Evolutionary conservation across 1,140 invertebrate genomes (phyloP).

Genomic region (Caenorhabditis tropicalis): DNA sequence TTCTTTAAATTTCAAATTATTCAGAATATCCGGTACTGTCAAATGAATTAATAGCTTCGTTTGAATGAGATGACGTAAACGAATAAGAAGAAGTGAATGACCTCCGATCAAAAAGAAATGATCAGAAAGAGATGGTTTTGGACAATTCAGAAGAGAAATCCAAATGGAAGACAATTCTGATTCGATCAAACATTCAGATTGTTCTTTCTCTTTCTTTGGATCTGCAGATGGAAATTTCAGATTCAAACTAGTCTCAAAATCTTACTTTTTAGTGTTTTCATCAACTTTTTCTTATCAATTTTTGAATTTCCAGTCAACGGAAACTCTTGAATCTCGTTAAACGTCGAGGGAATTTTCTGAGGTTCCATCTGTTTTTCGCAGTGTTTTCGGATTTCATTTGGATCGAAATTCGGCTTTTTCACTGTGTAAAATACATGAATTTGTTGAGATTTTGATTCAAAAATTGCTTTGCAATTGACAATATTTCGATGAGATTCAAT

Average conservation of each 20-base stretch:
- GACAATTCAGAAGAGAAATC: neutral
- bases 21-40: conserved; percentile 4
- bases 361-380: conserved; percentile 42
- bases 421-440: conserved; percentile 45
- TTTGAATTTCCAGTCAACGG: conserved; percentile 54
- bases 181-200: neutral
- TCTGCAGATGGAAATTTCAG: too few species aligned
- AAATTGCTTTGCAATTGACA: conserved; percentile 2
- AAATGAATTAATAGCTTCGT: neutral
- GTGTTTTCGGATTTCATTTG: neutral
- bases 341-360: conserved; percentile 49
- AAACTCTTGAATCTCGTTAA: conserved; percentile 41
- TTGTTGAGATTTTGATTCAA: neutral
- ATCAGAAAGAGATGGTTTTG: neutral
- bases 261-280: neutral
- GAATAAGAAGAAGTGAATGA: conserved; percentile 48
- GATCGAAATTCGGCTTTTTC: neutral
- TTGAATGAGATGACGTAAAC: conserved; percentile 3
- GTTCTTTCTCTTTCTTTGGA: too few species aligned
- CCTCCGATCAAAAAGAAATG: conserved; percentile 51
- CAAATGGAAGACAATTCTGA: neutral
- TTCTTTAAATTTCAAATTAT: conserved; percentile 15
- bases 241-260: too few species aligned
- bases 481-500: neutral
- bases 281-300: conserved; percentile 36